Base-by-base conservation (phyloP, 2,113 vertebrate genomes). In the Gadus chalcogrammus region DNA sequence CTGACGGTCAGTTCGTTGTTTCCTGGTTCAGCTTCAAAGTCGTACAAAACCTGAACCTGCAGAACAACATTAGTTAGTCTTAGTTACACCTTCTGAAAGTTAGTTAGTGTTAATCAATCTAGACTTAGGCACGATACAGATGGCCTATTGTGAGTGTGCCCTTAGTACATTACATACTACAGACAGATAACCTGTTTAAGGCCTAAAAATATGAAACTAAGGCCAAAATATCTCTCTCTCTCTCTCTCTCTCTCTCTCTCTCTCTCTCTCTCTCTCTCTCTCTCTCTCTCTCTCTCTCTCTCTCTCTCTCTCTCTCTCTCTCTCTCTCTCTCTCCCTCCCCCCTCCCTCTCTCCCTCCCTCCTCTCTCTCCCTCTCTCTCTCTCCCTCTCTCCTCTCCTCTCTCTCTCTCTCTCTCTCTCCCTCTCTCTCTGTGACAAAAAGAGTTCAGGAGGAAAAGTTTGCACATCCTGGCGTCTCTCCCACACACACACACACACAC, bases 41-140 rank as follows among this genome's bases (percentile, higher is more conserved):
- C 93, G 76, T 96, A 96, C 88, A 96, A 91, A 87, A 95, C 95
- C 88, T 92, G 92, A 70, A 92, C 95, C 95, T 96, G 69, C 15
- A 42, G 9, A 24, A 9, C 61, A 62, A 18, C 1, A 18, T 11
- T 24, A 24, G 24, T 24, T 24, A 24, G 24, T 24, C 2, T 24
- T 24, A 24, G 24, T 24, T 24, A 24, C 24, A 24, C 24, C 24
- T 24, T 24, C 24, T 24, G 24, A 61, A 1, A 61, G 24, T 0
- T 24, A 24, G 24, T 2, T 24, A 24, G 24, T 24, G 24, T 24
- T 24, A 24, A 24, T 24, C 24, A 1, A 24, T 24, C 24, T 17
- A 59, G 15, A 59, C 58, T 17, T 17, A 3, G 17, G 1, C 59
- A 61, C 59, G 24, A 11, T 18, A 61, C 59, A 61, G 17, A 61